Percentiles rank a stretch among this genome's conserved stretches.
These are phyloP conservation scores for Cossypha polioptera DNA, from an alignment of 2,797 vertebrate genomes.

Conservation along the genomic window DNA sequence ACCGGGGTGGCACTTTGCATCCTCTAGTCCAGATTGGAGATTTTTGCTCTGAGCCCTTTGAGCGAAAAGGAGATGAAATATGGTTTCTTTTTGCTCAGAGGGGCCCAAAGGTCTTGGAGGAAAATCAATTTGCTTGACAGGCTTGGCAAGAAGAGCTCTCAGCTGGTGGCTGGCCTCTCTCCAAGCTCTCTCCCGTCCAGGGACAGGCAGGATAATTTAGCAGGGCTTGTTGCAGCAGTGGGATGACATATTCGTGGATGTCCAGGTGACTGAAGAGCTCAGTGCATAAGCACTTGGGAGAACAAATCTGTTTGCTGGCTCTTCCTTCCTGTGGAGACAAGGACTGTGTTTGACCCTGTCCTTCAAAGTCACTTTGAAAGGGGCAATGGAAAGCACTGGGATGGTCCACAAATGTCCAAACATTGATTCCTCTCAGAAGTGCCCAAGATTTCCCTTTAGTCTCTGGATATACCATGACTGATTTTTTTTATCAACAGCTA, in stretches of 20 bases:
- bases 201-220: conserved; percentile 17
- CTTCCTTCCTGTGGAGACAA: background rate
- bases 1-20: background rate
- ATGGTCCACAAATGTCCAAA: background rate
- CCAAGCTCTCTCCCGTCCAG: background rate
- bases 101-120: background rate
- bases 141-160: conserved; percentile 27
- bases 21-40: background rate
- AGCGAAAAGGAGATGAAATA: background rate
- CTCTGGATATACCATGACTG: background rate
- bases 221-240: background rate
- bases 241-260: background rate
- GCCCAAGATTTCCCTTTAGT: background rate
- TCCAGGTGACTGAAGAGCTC: background rate
- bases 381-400: accelerated
- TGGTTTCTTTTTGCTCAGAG: background rate
- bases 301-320: background rate
- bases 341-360: background rate
- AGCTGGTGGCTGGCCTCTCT: conserved; percentile 31
- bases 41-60: background rate
- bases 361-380: background rate
- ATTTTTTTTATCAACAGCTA: background rate
- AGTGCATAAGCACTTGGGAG: background rate
- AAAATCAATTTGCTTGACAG: conserved; percentile 54
- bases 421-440: background rate